phyloP scores from a whole-genome alignment of 2,113 vertebrate genomes.

The Camelus bactrianus region DNA sequence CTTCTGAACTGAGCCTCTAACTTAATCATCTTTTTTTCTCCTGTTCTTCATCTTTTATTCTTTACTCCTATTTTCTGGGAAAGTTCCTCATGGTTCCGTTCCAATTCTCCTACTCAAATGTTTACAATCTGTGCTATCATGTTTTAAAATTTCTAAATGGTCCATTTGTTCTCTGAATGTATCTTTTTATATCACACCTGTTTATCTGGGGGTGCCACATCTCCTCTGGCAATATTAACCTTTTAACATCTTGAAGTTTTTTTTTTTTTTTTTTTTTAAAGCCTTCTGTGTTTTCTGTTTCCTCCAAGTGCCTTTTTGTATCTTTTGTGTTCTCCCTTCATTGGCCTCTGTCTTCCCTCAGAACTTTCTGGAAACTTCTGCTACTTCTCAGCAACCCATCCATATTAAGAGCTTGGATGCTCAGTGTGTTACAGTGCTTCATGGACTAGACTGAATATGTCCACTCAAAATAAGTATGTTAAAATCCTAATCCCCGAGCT shows the following conservation, averaged over 20 bases:
- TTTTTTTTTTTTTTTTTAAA: background rate
- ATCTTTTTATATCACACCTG: background rate
- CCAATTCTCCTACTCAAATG: background rate
- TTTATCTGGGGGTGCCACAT: background rate
- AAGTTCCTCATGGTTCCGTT: background rate
- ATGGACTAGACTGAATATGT: background rate
- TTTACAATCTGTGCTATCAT: background rate
- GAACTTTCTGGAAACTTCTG: slow-evolving; percentile 15
- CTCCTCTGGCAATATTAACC: background rate
- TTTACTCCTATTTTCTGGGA: background rate
- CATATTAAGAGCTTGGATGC: background rate
- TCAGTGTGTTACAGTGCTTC: rapidly evolving
- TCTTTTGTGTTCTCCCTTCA: background rate
- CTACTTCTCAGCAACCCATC: background rate
- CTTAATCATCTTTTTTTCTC: background rate
- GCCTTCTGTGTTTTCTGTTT: background rate
- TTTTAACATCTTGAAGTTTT: background rate
- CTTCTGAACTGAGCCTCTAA: background rate
- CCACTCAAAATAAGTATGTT: background rate
- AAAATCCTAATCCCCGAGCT: background rate
- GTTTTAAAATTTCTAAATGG: background rate
- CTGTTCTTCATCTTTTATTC: background rate
- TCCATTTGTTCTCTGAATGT: background rate
- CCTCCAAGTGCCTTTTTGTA: background rate
- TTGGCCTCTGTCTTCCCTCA: background rate